Evolutionary conservation across 2,797 vertebrate genomes (phyloP), one percentile per base, ranked within the genome.

Genomic region (Enteromius mattozi): DNA sequence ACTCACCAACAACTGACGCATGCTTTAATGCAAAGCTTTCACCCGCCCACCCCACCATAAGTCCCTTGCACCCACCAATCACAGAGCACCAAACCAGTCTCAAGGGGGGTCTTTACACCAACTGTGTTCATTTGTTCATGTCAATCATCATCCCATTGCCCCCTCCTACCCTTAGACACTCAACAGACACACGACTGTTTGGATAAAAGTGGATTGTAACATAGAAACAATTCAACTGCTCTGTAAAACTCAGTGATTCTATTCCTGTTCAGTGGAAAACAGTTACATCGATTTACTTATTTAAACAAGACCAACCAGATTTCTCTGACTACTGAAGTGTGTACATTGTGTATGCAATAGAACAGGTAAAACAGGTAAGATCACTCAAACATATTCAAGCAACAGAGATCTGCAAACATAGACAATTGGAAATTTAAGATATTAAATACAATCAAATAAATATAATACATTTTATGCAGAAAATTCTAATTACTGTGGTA

Each of bases 111-210:
- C 51, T 54, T 82, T 71, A 87, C 86, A 88, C 86, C 94, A 95
- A 89, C 93, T 94, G 93, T 92, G 91, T 80, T 91, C 92, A 93
- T 92, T 89, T 95, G 93, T 88, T 91, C 81, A 88, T 90, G 92
- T 94, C 94, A 93, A 86, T 96, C 91, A 94, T 77, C 79, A 70
- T 45, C 6, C 56, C 54, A 14, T 24, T 35, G 49, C 72, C 81
- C 30, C 35, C 45, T 82, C 1, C 82, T 54, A n/a, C 68, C 84
- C 78, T 87, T 27, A 27, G 51, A 80, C 74, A 54, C 81, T 42
- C 13, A 24, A 51, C 80, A 63, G 37, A 40, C 37, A 51, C 65
- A 65, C 17, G 1, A 16, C 37, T 49, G 1, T 24, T 78, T 65
- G 59, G n/a, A 65, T 65, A 30, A 33, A 65, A 65, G 77, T 65